phyloP scores from a whole-genome alignment of 2,113 vertebrate species.

The Leptocoma aspasia region DNA sequence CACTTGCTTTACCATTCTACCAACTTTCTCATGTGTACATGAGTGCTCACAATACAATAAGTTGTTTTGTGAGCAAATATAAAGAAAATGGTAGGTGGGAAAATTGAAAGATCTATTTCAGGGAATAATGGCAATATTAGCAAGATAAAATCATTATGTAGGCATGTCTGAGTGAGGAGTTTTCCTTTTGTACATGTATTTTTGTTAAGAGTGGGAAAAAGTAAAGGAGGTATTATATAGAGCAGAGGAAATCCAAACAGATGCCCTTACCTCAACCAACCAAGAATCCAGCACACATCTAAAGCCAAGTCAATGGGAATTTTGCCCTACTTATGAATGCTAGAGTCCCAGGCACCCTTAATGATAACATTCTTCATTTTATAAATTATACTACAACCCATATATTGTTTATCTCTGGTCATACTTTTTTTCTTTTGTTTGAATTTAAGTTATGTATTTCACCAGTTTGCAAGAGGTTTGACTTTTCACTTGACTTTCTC shows the following conservation, averaged over 20 bases:
- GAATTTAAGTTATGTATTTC: background rate
- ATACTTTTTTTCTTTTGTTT: no score
- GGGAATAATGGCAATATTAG: background rate
- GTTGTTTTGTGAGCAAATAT: background rate
- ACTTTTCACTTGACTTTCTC: constrained; percentile 22
- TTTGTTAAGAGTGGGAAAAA: background rate
- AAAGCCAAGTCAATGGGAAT: background rate
- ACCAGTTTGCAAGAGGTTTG: constrained; percentile 12
- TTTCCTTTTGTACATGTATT: background rate
- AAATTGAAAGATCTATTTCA: background rate
- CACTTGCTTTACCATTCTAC: background rate
- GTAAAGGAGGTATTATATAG: background rate
- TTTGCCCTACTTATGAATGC: background rate
- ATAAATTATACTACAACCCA: background rate
- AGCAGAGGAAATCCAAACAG: background rate
- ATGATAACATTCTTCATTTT: background rate
- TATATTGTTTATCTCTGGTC: background rate
- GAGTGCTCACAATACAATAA: background rate
- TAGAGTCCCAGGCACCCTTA: background rate
- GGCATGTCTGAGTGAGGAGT: background rate
- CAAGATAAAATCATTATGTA: background rate
- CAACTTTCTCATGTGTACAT: background rate
- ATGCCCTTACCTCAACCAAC: background rate
- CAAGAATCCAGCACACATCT: background rate
- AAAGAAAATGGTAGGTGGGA: background rate